phyloP scores from a whole-genome alignment of 1,140 invertebrate genomes.

The Liolophura sinensis region DNA sequence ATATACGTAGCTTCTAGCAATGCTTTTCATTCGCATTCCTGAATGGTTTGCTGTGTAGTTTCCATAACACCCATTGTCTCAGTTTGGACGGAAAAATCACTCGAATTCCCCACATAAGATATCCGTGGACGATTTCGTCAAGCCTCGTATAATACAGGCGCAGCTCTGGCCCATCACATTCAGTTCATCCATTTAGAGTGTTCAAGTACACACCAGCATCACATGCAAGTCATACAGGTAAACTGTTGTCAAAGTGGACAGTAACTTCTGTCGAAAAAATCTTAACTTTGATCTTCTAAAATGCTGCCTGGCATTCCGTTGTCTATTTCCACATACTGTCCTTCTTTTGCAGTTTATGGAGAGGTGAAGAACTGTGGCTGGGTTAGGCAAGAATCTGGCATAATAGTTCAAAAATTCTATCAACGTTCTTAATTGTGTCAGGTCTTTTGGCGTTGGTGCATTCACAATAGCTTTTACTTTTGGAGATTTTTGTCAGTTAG shows the following conservation, averaged over 20 bases:
- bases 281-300: constrained; percentile 15
- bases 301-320: constrained; percentile 10
- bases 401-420: constrained; percentile 27
- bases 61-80: constrained; percentile 45
- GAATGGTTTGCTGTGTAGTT: constrained; percentile 61
- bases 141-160: neutral
- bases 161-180: constrained; percentile 1
- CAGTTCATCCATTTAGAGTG: constrained; percentile 1
- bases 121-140: constrained; percentile 12
- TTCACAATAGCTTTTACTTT: constrained; percentile 23
- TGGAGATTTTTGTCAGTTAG: constrained; percentile 17
- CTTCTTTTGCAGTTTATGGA: constrained; percentile 21
- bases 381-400: constrained; percentile 20
- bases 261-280: constrained; percentile 16
- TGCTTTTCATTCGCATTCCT: constrained; percentile 62
- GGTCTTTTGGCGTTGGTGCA: constrained; percentile 11
- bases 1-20: constrained; percentile 62
- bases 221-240: constrained; percentile 42
- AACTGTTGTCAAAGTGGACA: constrained; percentile 17
- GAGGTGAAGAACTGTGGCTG: constrained; percentile 10
- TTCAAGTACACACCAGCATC: constrained; percentile 50
- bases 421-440: constrained; percentile 19
- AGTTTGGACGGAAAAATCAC: constrained; percentile 56
- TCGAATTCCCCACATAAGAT: constrained; percentile 20
- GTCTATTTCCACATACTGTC: constrained; percentile 17